These are phyloP conservation scores for Clusia tigrina DNA, from an alignment of 2,888 invertebrate genomes.

Conservation along the genomic window DNA sequence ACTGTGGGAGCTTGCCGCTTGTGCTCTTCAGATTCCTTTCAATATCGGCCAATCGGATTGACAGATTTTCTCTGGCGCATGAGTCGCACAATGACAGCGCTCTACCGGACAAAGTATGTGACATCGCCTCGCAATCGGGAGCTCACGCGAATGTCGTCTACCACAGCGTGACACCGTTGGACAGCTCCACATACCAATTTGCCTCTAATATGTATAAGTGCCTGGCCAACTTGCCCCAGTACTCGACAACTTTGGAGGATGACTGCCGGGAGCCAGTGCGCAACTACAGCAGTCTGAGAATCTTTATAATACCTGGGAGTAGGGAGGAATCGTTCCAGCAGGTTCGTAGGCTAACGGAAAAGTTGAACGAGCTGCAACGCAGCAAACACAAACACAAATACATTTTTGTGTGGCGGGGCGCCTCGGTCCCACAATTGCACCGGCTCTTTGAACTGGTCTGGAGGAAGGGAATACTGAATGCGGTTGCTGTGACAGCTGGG, in stretches of 20 bases:
- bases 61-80: too few species aligned
- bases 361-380: slow-evolving; percentile 47
- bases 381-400: slow-evolving; percentile 52
- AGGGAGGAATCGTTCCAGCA: slow-evolving; percentile 19
- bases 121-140: slow-evolving; percentile 12
- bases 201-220: slow-evolving; percentile 27
- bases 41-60: too few species aligned
- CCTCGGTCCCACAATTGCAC: slow-evolving; percentile 33
- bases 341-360: slow-evolving; percentile 36
- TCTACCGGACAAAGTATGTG: slow-evolving; percentile 27
- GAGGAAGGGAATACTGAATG: slow-evolving; percentile 47
- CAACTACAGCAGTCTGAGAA: slow-evolving; percentile 42
- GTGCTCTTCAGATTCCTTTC: too few species aligned
- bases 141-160: slow-evolving; percentile 29
- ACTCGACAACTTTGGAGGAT: slow-evolving; percentile 38
- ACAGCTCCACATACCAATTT: slow-evolving; percentile 7
- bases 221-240: slow-evolving; percentile 18
- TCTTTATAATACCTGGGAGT: slow-evolving; percentile 42
- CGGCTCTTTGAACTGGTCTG: slow-evolving; percentile 46
- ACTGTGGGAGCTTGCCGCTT: too few species aligned
- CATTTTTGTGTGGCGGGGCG: slow-evolving; percentile 48
- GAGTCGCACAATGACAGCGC: background rate
- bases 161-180: background rate
- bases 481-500: slow-evolving; percentile 39
- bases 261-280: slow-evolving; percentile 43